Conservation (phyloP, 2,888 invertebrate species). For the Branchellion lobata region DNA sequence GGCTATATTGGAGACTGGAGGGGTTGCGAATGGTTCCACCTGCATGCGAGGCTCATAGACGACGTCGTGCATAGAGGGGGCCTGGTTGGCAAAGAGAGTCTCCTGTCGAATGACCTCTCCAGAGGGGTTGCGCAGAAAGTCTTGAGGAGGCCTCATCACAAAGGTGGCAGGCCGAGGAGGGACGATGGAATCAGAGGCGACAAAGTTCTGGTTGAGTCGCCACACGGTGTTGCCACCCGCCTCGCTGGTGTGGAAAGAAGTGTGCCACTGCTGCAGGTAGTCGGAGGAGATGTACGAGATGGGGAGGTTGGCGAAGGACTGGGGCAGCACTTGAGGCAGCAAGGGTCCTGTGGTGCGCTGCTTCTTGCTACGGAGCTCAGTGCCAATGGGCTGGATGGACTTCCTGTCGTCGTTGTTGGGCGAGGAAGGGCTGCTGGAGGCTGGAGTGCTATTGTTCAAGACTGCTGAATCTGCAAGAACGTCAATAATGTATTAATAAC, state of each 20-base stretch:
- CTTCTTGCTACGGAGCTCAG: constrained; percentile 58
- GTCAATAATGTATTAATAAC: background rate
- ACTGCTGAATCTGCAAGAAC: constrained; percentile 6
- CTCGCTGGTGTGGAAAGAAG: background rate
- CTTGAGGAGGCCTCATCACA: background rate
- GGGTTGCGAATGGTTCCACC: too few species aligned
- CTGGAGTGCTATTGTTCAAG: constrained; percentile 48
- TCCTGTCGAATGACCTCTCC: background rate
- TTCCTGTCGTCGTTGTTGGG: constrained; percentile 47
- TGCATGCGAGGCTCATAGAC: too few species aligned
- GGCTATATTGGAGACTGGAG: too few species aligned
- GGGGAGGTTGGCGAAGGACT: background rate
- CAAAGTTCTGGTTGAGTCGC: background rate
- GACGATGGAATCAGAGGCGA: background rate
- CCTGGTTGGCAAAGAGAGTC: too few species aligned
- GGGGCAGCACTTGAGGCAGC: background rate
- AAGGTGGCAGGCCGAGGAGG: background rate
- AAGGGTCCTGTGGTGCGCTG: constrained; percentile 39
- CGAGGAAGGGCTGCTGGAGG: constrained; percentile 51
- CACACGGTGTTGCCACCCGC: background rate
- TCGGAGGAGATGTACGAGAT: background rate
- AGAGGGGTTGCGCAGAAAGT: background rate
- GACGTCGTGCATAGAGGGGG: too few species aligned
- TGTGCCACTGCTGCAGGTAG: background rate
- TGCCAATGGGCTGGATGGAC: constrained; percentile 60